Conservation (phyloP, 2,113 vertebrate genomes). For the Pithys albifrons region DNA sequence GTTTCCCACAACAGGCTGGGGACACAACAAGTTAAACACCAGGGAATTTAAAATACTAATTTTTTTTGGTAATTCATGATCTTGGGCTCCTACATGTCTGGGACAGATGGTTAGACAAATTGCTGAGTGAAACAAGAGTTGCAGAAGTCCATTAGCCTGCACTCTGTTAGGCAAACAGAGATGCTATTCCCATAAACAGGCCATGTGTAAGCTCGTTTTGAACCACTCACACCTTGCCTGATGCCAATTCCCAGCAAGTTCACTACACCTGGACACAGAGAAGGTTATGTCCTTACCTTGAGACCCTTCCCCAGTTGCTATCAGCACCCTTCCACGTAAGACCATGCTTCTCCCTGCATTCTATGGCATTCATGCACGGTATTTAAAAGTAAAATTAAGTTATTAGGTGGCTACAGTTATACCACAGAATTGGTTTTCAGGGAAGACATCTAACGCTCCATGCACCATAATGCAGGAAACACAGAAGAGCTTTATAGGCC, state of each 20-base stretch:
- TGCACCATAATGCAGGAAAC: conserved; percentile 34
- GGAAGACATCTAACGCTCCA: conserved; percentile 20
- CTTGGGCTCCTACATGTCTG: rapidly evolving
- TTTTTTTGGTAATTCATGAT: neutral
- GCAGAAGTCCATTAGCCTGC: neutral
- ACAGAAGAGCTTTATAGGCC: conserved; percentile 56
- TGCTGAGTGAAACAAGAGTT: neutral
- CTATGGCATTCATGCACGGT: neutral
- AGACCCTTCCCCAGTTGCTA: neutral
- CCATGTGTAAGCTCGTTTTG: neutral
- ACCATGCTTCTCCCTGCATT: neutral
- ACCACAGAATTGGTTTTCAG: conserved; percentile 43
- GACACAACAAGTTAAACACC: neutral
- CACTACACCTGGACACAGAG: neutral
- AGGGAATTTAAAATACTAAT: neutral
- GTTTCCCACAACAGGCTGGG: neutral
- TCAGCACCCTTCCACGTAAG: neutral
- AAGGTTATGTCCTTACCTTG: neutral
- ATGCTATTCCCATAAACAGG: neutral
- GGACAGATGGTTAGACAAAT: neutral
- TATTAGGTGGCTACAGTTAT: conserved; percentile 55
- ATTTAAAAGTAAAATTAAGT: conserved; percentile 40
- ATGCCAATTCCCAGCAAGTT: neutral
- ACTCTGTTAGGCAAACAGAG: neutral
- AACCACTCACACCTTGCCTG: neutral